These are phyloP conservation scores for Pipa parva DNA, from an alignment of 2,113 vertebrate genomes.

Conservation along the genomic window DNA sequence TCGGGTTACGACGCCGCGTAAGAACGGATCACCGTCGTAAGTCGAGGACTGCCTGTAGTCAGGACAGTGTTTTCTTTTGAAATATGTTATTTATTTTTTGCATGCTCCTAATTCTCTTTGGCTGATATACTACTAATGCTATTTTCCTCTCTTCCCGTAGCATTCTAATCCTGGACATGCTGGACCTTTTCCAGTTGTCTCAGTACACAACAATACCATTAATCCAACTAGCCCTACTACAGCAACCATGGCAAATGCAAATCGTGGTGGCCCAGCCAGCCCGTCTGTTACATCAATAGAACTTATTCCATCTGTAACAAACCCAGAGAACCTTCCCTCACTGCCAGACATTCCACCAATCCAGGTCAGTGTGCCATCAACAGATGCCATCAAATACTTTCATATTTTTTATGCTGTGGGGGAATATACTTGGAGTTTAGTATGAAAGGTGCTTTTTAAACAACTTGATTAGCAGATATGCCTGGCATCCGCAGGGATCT, in stretches of 20 bases:
- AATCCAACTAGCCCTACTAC: slow-evolving; percentile 96
- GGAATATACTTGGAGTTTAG: too few species aligned
- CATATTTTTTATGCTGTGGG: too few species aligned
- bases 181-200: slow-evolving; percentile 91
- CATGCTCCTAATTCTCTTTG: too few species aligned
- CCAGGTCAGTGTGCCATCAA: slow-evolving; percentile 76
- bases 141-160: slow-evolving; percentile 60
- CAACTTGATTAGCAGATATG: too few species aligned
- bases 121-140: not conserved
- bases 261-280: slow-evolving; percentile 86
- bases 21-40: too few species aligned
- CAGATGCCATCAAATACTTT: too few species aligned
- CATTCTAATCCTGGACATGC: slow-evolving; percentile 97
- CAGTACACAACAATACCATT: slow-evolving; percentile 86
- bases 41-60: too few species aligned
- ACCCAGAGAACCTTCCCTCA: slow-evolving; percentile 94
- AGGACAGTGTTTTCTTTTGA: too few species aligned
- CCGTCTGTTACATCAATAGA: slow-evolving; percentile 87
- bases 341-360: slow-evolving; percentile 95
- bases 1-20: too few species aligned
- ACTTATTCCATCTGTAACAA: slow-evolving; percentile 95
- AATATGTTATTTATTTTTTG: too few species aligned
- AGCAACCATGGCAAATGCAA: slow-evolving; percentile 88
- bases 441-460: too few species aligned
- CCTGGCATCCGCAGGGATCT: too few species aligned